Conservation (phyloP, 2,888 invertebrate species). For the Brachypalpus laphriformis region DNA sequence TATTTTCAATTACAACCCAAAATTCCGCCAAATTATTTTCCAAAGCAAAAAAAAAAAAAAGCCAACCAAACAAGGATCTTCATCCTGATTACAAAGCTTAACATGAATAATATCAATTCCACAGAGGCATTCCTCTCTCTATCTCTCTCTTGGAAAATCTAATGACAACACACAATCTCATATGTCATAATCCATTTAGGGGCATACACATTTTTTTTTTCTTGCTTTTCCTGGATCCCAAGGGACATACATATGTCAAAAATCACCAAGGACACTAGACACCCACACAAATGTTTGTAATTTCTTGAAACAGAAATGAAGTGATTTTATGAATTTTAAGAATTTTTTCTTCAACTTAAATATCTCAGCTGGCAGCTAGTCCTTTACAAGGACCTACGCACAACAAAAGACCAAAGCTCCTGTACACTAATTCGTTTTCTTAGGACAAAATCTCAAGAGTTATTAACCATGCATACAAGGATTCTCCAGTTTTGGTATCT, state of each 20-base stretch:
- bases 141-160: conserved; percentile 25
- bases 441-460: conserved; percentile 40
- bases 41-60: not conserved
- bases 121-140: conserved; percentile 42
- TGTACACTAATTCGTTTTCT: conserved; percentile 51
- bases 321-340: conserved; percentile 61
- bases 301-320: conserved; percentile 43
- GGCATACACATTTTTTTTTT: conserved; percentile 16
- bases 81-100: conserved; percentile 65
- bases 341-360: conserved; percentile 15
- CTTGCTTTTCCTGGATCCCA: conserved; percentile 16
- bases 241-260: conserved; percentile 50
- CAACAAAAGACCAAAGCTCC: conserved; percentile 40
- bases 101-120: conserved; percentile 67
- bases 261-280: conserved; percentile 39
- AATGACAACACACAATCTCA: conserved; percentile 56
- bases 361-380: not conserved
- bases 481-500: conserved; percentile 17
- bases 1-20: conserved; percentile 67
- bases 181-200: conserved; percentile 67
- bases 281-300: not conserved
- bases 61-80: conserved; percentile 36
- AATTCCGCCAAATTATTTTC: conserved; percentile 47
- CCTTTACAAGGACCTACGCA: conserved; percentile 30
- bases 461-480: conserved; percentile 31